Evolutionary conservation across 2,797 vertebrate species (phyloP), one percentile per base, ranked within the genome.

Genomic region (Anabas testudineus): DNA sequence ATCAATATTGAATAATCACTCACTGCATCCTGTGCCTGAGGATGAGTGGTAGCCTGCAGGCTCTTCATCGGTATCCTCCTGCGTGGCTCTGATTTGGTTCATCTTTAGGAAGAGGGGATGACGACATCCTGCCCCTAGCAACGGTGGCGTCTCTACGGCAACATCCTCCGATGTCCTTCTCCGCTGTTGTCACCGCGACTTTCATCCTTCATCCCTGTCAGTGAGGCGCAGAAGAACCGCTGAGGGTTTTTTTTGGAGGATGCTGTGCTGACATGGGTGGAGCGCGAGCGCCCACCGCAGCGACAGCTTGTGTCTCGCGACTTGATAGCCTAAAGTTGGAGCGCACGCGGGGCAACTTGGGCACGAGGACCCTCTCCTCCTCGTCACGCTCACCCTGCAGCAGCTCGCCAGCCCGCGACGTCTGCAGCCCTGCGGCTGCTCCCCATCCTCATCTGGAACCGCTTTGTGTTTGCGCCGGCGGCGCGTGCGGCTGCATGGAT

Each of bases 111-210:
- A 49, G 54, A 70, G 32, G 37, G 36, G 83, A 87, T 91, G 87
- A 89, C 77, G 89, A 86, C 86, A 90, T 83, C 64, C 60, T 51
- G 80, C 70, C 89, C 93, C 59, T 94, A 91, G 93, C 92, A 94
- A 94, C 93, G 67, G 82, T 63, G 30, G 74, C 68, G 87, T 95
- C 90, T 91, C 94, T 93, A 94, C 81, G 91, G 93, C 88, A 94
- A 94, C 93, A 89, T 88, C 87, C 77, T 91, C 78, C 45, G 43
- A 14, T 65, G 80, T 85, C 78, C 81, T 84, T 51, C 30, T 63
- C 51, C 16, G 57, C 78, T 49, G 81, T 34, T 71, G 73, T 73
- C 78, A 61, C 43, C 56, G 68, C 10, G 71, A 51, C 53, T 80
- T 71, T 59, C 74, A n/a, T 64, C 77, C 65, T 78, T n/a, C n/a